Conservation (phyloP, 2,888 invertebrate species). For the Peribatodes rhomboidaria region DNA sequence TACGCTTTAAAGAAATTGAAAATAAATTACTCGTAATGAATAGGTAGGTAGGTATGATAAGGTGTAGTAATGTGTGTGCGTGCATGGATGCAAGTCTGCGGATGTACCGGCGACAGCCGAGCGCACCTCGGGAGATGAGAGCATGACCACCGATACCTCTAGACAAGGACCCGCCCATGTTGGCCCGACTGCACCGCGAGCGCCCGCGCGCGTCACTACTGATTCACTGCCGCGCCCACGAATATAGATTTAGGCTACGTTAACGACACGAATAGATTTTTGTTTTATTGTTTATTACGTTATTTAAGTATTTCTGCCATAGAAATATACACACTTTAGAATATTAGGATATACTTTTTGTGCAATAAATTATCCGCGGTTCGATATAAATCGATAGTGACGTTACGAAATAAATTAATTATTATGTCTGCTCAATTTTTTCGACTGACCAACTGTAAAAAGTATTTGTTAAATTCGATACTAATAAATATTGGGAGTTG, state of each 20-base stretch:
- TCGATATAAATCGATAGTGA: slow-evolving; percentile 70
- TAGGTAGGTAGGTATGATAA: slow-evolving; percentile 83
- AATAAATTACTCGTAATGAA: slow-evolving; percentile 80
- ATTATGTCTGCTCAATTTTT: slow-evolving; percentile 81
- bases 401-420: slow-evolving; percentile 54
- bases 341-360: slow-evolving; percentile 74
- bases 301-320: slow-evolving; percentile 67
- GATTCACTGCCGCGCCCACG: slow-evolving; percentile 75
- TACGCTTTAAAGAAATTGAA: slow-evolving; percentile 86
- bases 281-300: slow-evolving; percentile 60
- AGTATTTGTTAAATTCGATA: slow-evolving; percentile 63
- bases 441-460: slow-evolving; percentile 85
- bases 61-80: slow-evolving; percentile 77
- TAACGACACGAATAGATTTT: slow-evolving; percentile 63
- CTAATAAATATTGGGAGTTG: slow-evolving; percentile 36
- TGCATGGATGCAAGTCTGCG: slow-evolving; percentile 60
- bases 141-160: slow-evolving; percentile 13
- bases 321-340: slow-evolving; percentile 66
- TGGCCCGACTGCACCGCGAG: slow-evolving; percentile 11
- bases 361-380: slow-evolving; percentile 80
- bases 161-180: slow-evolving; percentile 27
- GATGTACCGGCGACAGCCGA: slow-evolving; percentile 13
- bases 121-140: slow-evolving; percentile 9
- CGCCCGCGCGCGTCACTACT: slow-evolving; percentile 56
- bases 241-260: slow-evolving; percentile 67